A percentile compares a stretch with the other conserved stretches of the same genome.
Evolutionary conservation across 2,113 vertebrate species (phyloP).

Genomic region (Rattus norvegicus): GRCr8 NC_086019.1:63915501-63916000

Average conservation of each 20-base stretch:
- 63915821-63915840: no score
- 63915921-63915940: neutral
- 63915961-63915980: neutral
- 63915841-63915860: no score
- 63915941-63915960: accelerated
- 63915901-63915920: neutral
- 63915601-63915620: accelerated
- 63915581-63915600: neutral
- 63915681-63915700: neutral
- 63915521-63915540: neutral
- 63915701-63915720: neutral
- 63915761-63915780: neutral
- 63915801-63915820: accelerated
- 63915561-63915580: neutral
- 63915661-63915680: neutral
- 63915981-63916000: neutral
- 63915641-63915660: neutral
- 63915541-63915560: neutral
- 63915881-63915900: no score
- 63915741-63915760: neutral
- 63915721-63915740: no score
- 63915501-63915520: neutral
- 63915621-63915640: neutral
- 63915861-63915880: accelerated
- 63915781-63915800: accelerated